phyloP scores from a whole-genome alignment of 1,140 invertebrate genomes.

The Heliconius himera region DNA sequence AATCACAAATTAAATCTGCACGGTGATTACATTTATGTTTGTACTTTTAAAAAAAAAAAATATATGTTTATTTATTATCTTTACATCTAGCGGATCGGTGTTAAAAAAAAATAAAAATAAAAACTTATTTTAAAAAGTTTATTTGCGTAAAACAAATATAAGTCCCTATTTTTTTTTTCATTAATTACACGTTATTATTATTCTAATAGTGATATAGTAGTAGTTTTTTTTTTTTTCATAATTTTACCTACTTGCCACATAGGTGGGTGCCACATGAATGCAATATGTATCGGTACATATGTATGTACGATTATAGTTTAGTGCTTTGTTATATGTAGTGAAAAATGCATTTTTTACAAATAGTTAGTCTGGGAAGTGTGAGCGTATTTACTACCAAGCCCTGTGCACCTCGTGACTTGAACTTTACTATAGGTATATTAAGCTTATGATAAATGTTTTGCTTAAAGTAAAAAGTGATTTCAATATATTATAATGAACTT shows the following conservation, averaged over 20 bases:
- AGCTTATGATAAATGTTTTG: slow-evolving; percentile 65
- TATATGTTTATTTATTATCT: not conserved
- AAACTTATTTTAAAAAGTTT: slow-evolving; percentile 19
- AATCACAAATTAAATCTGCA: not conserved
- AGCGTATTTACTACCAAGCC: slow-evolving; percentile 78
- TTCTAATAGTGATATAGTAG: slow-evolving; percentile 3
- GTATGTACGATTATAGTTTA: slow-evolving; percentile 41
- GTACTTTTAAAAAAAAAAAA: not conserved
- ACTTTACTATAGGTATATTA: slow-evolving; percentile 62
- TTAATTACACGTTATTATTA: not conserved
- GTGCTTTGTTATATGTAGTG: slow-evolving; percentile 75
- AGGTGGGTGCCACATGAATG: slow-evolving; percentile 75
- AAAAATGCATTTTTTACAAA: slow-evolving; percentile 69
- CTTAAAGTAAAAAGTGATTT: slow-evolving; percentile 37
- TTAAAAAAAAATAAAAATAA: slow-evolving; percentile 20
- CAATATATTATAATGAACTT: slow-evolving; percentile 23
- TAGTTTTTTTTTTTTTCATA: not conserved
- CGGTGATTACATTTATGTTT: not conserved
- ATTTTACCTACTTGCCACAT: slow-evolving; percentile 49
- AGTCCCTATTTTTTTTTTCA: not conserved
- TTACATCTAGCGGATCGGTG: slow-evolving; percentile 12
- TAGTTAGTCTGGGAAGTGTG: slow-evolving; percentile 77
- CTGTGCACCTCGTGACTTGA: slow-evolving; percentile 71
- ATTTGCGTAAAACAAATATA: slow-evolving; percentile 20
- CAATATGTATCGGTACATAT: slow-evolving; percentile 65